Base-by-base conservation (phyloP, 2,113 vertebrate species). In the Lutjanus erythropterus region DNA sequence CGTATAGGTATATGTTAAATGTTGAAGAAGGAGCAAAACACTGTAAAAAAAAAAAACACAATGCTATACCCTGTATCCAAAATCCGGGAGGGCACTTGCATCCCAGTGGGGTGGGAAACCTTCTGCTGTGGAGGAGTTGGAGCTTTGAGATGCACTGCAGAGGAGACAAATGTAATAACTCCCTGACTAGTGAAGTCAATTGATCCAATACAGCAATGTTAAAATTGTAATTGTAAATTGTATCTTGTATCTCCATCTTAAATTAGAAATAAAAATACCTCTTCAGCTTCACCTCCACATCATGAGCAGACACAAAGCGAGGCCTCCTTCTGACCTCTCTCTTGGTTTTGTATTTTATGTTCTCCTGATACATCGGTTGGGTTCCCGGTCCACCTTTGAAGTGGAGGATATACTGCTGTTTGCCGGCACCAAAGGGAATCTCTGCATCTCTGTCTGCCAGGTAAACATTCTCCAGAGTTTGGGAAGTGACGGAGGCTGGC, bases 101-200 rank as follows among this genome's bases (percentile, higher is more conserved):
- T 98, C 96, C 97, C 97, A 99, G 71, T 97, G 66, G n/a, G 92
- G 3, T 72, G 97, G 97, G 80, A 97, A 84, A 73, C 41, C 56
- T 60, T 90, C 79, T 33, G 50, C 46, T 27, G 59, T 50, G 44
- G 91, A 77, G 62, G 91, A 78, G 37, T 84, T 41, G 15, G 80
- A 60, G 55, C 81, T 68, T 2, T 84, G 75, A 69, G 91, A 60
- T 0, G 65, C 75, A 1, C 72, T 93, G 0, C 7, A 61, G 23
- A 60, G 44, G 37, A 55, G 5, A 46, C 15, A 47, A n/a, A 18
- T 1, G 49, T 7, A 46, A 25, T 1, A 19, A 70, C 2, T 18
- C 12, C 67, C 2, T 33, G 27, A 42, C 3, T 19, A 16, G 10
- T 21, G 21, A 56, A 31, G 37, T 62, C 49, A 35, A 41, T n/a